These are phyloP conservation scores for Dromiciops gliroides DNA, from an alignment of 2,113 vertebrate genomes.

Conservation along the genomic window DNA sequence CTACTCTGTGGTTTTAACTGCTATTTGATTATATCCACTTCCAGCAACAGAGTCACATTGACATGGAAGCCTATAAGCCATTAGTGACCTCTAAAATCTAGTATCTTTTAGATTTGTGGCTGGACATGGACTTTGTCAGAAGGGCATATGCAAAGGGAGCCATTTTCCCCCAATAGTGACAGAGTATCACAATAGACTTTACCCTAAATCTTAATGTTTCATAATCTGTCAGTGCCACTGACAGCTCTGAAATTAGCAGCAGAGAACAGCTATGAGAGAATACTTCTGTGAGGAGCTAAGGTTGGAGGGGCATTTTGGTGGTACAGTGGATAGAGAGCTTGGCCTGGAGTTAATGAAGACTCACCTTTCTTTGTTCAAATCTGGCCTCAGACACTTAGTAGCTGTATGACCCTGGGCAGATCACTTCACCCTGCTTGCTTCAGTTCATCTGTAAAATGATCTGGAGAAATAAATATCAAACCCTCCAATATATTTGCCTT, in stretches of 20 bases:
- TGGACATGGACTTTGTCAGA: slow-evolving; percentile 30
- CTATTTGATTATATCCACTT: neutral
- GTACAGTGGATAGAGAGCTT: neutral
- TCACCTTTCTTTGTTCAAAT: neutral
- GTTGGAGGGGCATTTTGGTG: neutral
- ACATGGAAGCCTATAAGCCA: slow-evolving; percentile 18
- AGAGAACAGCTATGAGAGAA: neutral
- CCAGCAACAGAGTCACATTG: slow-evolving; percentile 9
- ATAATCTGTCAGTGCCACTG: slow-evolving; percentile 43
- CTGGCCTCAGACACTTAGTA: neutral
- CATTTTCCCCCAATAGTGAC: slow-evolving; percentile 12
- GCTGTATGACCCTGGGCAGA: neutral
- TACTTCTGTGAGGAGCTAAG: neutral
- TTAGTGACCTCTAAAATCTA: slow-evolving; percentile 41
- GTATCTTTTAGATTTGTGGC: neutral
- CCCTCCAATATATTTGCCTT: neutral
- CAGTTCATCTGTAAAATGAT: neutral
- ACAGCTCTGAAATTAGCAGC: neutral
- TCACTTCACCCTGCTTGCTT: neutral
- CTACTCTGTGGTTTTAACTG: slow-evolving; percentile 51
- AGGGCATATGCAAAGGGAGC: slow-evolving; percentile 35
- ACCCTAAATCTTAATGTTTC: slow-evolving; percentile 10
- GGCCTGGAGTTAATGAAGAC: neutral
- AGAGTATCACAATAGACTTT: slow-evolving; percentile 60
- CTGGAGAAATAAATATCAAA: neutral